A percentile compares a stretch with the other conserved stretches of the same genome.
These are phyloP conservation scores for Tridacna crocea DNA, from an alignment of 2,888 invertebrate species.

Conservation along the genomic window DNA sequence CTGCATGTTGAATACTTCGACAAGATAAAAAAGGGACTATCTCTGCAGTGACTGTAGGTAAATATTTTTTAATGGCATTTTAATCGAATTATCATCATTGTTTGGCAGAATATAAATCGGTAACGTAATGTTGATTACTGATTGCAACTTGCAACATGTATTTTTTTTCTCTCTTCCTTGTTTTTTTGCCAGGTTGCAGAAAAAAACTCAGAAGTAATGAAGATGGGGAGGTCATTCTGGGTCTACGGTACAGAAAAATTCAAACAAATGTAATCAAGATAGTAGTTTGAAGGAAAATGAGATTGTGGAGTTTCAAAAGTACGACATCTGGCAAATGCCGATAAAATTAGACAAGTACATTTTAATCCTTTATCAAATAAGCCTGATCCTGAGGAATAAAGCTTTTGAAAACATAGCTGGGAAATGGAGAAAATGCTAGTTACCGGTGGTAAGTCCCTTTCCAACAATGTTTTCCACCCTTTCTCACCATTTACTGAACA, in stretches of 20 bases:
- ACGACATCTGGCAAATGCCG: slow-evolving; percentile 15
- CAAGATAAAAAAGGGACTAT: slow-evolving; percentile 21
- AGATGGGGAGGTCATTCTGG: slow-evolving; percentile 11
- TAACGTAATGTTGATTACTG: slow-evolving; percentile 12
- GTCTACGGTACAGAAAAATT: slow-evolving; percentile 13
- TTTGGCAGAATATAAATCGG: slow-evolving; percentile 20
- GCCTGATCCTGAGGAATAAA: neutral
- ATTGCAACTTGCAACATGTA: slow-evolving; percentile 21
- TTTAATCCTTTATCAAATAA: neutral
- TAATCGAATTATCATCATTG: slow-evolving; percentile 27
- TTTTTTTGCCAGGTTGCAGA: slow-evolving; percentile 10
- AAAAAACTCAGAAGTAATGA: slow-evolving; percentile 14
- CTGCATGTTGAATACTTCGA: slow-evolving; percentile 19
- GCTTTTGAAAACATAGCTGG: neutral
- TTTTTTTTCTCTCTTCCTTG: neutral
- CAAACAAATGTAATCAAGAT: slow-evolving; percentile 23
- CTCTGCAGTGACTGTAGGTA: slow-evolving; percentile 21
- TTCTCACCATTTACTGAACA: neutral
- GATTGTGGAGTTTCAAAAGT: slow-evolving; percentile 13
- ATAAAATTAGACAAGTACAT: slow-evolving; percentile 3
- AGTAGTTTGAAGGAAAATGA: slow-evolving; percentile 19
- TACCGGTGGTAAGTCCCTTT: neutral
- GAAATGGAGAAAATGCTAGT: neutral
- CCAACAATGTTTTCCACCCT: neutral
- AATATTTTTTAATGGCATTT: slow-evolving; percentile 26